Percentiles rank a stretch among this genome's conserved stretches.
phyloP scores from a whole-genome alignment of 1,140 invertebrate genomes.

The Latrodectus geometricus region DNA sequence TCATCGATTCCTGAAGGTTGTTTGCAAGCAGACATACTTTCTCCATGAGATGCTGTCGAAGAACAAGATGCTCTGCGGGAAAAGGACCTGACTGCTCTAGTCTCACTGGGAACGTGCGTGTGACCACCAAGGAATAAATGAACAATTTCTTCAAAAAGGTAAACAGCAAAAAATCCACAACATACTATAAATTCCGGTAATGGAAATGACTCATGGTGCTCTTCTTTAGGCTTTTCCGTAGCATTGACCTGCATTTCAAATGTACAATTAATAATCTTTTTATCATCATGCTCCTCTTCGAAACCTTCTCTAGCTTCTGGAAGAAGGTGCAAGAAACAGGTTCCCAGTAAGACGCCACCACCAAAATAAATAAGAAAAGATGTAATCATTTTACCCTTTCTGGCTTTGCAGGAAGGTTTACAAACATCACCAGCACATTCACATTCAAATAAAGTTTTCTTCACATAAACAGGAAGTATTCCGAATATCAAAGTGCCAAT shows the following conservation, averaged over 20 bases:
- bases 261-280: slow-evolving; percentile 70
- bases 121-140: slow-evolving; percentile 46
- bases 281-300: slow-evolving; percentile 52
- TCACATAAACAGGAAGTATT: slow-evolving; percentile 19
- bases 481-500: slow-evolving; percentile 54
- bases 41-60: no score
- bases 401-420: background rate
- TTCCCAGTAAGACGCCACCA: slow-evolving; percentile 85
- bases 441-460: slow-evolving; percentile 28
- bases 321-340: slow-evolving; percentile 84
- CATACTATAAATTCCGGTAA: slow-evolving; percentile 56
- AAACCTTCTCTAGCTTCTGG: slow-evolving; percentile 80
- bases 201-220: slow-evolving; percentile 43
- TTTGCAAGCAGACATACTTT: background rate
- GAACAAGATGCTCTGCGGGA: slow-evolving; percentile 15
- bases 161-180: slow-evolving; percentile 46
- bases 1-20: background rate
- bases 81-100: slow-evolving; percentile 22
- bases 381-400: slow-evolving; percentile 43
- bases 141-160: slow-evolving; percentile 50
- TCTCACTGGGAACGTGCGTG: slow-evolving; percentile 40
- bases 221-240: background rate
- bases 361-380: slow-evolving; percentile 73
- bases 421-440: background rate
- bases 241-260: background rate